Conservation (phyloP, 2,113 vertebrate species). For the Paramisgurnus dabryanus region DNA sequence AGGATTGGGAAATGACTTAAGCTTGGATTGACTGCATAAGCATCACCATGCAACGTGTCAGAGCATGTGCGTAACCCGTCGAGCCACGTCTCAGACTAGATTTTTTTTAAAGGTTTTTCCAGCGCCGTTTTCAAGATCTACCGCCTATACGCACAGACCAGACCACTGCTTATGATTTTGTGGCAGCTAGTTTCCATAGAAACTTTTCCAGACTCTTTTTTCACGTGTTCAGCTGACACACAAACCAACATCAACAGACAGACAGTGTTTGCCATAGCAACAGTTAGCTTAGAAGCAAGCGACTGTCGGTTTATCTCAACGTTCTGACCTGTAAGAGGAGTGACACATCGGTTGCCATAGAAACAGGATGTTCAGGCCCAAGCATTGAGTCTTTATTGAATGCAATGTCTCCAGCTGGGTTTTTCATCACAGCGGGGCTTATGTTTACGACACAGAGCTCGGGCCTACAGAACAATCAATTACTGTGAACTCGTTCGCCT, state of each 20-base stretch:
- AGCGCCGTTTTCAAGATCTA: neutral
- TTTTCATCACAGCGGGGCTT: slow-evolving; percentile 40
- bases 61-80: neutral
- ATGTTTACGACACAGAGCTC: slow-evolving; percentile 40
- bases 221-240: slow-evolving; percentile 1
- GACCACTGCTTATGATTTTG: neutral
- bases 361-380: slow-evolving; percentile 9
- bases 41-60: neutral
- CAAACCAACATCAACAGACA: slow-evolving; percentile 12
- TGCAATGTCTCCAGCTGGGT: slow-evolving; percentile 32
- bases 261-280: neutral
- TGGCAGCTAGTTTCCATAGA: neutral
- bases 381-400: slow-evolving; percentile 21
- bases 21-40: neutral
- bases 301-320: slow-evolving; percentile 3
- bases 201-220: slow-evolving; percentile 7
- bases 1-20: neutral
- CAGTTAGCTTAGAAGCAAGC: slow-evolving; percentile 16
- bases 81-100: neutral
- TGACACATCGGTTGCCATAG: slow-evolving; percentile 23
- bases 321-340: slow-evolving; percentile 20
- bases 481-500: slow-evolving; percentile 13
- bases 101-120: neutral
- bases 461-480: slow-evolving; percentile 46
- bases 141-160: neutral